Evolutionary conservation across 35 echinoderm and acorn worm genomes (phyloP).

Genomic region (Holothuria glaberrima): DNA sequence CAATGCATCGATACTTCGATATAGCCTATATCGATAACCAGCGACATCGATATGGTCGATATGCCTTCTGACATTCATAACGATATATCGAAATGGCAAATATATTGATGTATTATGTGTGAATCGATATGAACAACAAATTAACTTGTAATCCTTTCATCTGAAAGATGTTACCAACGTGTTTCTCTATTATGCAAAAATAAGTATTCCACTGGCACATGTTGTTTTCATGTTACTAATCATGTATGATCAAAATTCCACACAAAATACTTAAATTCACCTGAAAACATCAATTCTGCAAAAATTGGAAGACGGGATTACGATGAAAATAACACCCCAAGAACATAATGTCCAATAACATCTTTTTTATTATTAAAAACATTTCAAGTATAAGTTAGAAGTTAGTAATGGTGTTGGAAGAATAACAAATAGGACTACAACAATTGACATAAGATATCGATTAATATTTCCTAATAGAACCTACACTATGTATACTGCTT

Average conservation of each 20-base stretch:
- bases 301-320: not conserved
- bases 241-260: not conserved
- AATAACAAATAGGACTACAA: not conserved
- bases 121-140: not conserved
- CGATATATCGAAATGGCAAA: not conserved
- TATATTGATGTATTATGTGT: conserved; percentile 14
- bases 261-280: not conserved
- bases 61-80: not conserved
- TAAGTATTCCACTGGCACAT: conserved; percentile 9
- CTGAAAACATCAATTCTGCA: not conserved
- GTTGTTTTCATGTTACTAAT: not conserved
- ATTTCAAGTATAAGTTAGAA: not conserved
- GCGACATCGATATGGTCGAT: not conserved
- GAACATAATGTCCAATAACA: not conserved
- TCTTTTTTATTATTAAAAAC: not conserved
- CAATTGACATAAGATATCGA: not conserved
- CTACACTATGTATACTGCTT: conserved; percentile 13
- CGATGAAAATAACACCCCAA: not conserved
- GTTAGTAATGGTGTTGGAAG: not conserved
- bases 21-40: too few relatives aligned
- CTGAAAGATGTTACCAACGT: not conserved
- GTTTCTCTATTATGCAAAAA: conserved; percentile 3
- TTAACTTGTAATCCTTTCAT: conserved; percentile 3
- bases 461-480: not conserved
- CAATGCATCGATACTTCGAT: too few relatives aligned